phyloP scores from a whole-genome alignment of 2,797 vertebrate species.

The Gallinago stenura region DNA sequence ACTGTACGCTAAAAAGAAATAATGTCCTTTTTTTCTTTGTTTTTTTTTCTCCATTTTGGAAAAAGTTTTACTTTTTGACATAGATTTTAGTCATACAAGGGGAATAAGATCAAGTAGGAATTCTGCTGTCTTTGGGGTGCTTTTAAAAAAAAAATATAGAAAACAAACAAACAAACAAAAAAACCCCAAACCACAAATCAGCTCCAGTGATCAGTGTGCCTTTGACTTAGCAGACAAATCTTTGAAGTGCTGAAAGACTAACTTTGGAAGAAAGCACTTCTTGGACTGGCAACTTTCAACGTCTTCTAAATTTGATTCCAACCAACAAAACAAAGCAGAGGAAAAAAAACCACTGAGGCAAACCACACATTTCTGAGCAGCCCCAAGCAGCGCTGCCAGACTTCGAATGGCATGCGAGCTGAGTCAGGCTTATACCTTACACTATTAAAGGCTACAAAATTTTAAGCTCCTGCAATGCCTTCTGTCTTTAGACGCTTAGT shows the following conservation, averaged over 20 bases:
- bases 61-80: neutral
- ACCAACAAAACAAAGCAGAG: constrained; percentile 52
- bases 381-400: constrained; percentile 62
- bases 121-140: neutral
- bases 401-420: constrained; percentile 16
- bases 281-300: constrained; percentile 45
- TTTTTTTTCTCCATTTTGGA: neutral
- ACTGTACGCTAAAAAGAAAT: neutral
- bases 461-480: neutral
- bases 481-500: neutral
- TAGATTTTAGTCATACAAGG: neutral
- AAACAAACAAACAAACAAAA: neutral
- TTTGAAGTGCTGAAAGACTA: constrained; percentile 48
- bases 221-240: constrained; percentile 5
- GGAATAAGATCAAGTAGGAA: neutral
- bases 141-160: neutral
- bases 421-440: constrained; percentile 67
- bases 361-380: constrained; percentile 68
- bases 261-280: constrained; percentile 23
- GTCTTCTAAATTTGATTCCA: constrained; percentile 65
- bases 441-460: neutral
- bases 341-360: constrained; percentile 53
- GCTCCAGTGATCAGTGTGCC: neutral
- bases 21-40: fast-evolving
- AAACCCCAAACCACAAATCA: neutral